Base-by-base conservation (phyloP, 1,140 invertebrate genomes). In the Samia ricini region DNA sequence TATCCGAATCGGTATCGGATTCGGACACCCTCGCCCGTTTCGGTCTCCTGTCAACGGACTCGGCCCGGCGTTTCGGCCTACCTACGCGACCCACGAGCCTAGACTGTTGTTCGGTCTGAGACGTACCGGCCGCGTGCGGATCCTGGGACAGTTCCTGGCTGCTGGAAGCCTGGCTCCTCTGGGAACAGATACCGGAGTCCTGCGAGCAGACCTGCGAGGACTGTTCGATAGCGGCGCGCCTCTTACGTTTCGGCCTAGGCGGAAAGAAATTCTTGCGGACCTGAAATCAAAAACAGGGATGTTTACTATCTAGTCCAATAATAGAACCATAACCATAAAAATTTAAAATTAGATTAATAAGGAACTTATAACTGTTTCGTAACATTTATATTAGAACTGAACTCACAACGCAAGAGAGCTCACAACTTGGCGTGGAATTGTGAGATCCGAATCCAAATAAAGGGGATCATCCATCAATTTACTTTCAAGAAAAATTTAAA, bases 251-350 rank as follows among this genome's bases (percentile, higher is more conserved):
- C 62, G 93, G 93, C 68, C 93, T 87, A 50, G 93, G 92, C 18
- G 93, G 93, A 81, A 93, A 94, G 77, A 92, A 92, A 73, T 88
- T 93, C 89, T 93, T 94, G 74, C 93, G 88, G 67, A 92, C 90
- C 93, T 94, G 85, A 55, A 89, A 90, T 81, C n/a, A 29, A 8
- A 29, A n/a, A n/a, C n/a, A n/a, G n/a, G n/a, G n/a, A n/a, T n/a
- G n/a, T n/a, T n/a, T n/a, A n/a, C n/a, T n/a, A n/a, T n/a, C n/a
- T n/a, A n/a, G n/a, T n/a, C n/a, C n/a, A n/a, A n/a, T n/a, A n/a
- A n/a, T n/a, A n/a, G n/a, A n/a, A n/a, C n/a, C n/a, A n/a, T n/a
- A n/a, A n/a, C n/a, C n/a, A n/a, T n/a, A n/a, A n/a, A n/a, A n/a
- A n/a, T n/a, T n/a, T n/a, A n/a, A n/a, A n/a, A n/a, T n/a, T n/a